Evolutionary conservation across 2,888 invertebrate genomes (phyloP).

Genomic region (Dexiosoma caninum): DNA sequence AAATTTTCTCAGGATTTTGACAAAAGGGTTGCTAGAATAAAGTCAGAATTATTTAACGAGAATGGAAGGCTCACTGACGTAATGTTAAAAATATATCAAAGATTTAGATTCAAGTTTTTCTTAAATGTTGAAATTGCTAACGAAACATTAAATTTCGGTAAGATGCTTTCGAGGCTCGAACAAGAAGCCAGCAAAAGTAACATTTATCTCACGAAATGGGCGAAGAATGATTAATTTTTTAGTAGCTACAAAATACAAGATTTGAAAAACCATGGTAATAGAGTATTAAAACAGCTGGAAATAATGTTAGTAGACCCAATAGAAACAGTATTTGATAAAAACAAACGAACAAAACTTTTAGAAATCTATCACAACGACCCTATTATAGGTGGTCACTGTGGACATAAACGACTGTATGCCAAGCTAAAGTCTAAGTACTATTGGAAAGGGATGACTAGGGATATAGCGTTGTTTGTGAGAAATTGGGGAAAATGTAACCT

Average conservation of each 20-base stretch:
- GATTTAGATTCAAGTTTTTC: no score
- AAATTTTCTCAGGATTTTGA: no score
- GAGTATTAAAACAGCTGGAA: slow-evolving; percentile 3
- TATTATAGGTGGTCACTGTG: not conserved
- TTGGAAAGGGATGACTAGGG: not conserved
- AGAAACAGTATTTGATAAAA: not conserved
- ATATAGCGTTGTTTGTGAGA: not conserved
- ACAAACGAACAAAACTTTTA: not conserved
- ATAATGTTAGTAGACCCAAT: slow-evolving; percentile 24
- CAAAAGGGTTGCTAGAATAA: no score
- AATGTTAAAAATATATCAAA: no score
- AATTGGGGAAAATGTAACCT: not conserved
- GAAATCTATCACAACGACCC: not conserved
- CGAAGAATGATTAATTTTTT: not conserved
- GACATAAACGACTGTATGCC: not conserved
- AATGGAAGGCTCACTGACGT: no score
- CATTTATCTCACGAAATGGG: slow-evolving; percentile 13
- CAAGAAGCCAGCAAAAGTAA: slow-evolving; percentile 11
- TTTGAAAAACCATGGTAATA: not conserved
- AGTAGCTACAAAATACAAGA: not conserved
- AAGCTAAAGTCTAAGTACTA: not conserved
- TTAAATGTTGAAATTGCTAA: no score
- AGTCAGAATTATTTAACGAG: no score
- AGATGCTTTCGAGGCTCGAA: slow-evolving; percentile 41
- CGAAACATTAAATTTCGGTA: slow-evolving; percentile 12